Evolutionary conservation across 2,797 vertebrate genomes (phyloP).

Genomic region (Aulostomus chinensis): DNA sequence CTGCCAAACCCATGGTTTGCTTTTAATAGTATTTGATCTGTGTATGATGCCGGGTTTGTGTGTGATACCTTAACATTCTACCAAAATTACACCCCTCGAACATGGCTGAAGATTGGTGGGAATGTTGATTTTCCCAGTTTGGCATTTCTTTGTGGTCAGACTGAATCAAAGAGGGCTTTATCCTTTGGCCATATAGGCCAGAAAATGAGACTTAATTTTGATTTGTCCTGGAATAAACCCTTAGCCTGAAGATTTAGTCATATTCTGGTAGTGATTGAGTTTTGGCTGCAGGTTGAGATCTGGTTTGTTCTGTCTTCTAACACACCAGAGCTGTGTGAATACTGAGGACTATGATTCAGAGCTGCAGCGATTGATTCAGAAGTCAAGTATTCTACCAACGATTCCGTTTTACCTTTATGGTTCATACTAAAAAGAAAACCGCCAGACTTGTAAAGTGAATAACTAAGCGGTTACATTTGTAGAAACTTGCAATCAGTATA

Average conservation of each 20-base stretch:
- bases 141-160: constrained; percentile 41
- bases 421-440: too few species aligned
- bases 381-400: too few species aligned
- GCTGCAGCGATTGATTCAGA: too few species aligned
- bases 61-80: constrained; percentile 30
- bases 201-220: constrained; percentile 15
- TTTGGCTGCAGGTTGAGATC: constrained; percentile 6
- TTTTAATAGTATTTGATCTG: too few species aligned
- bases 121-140: constrained; percentile 27
- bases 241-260: not conserved
- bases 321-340: constrained; percentile 2
- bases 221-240: constrained; percentile 35
- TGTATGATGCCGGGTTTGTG: not conserved
- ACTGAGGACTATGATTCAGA: too few species aligned
- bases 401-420: too few species aligned
- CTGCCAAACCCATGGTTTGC: too few species aligned
- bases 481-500: too few species aligned
- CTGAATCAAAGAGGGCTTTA: constrained; percentile 57
- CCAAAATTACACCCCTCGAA: constrained; percentile 30
- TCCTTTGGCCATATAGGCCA: constrained; percentile 36
- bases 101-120: constrained; percentile 13
- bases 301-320: not conserved
- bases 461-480: too few species aligned
- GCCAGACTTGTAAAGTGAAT: too few species aligned
- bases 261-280: constrained; percentile 32